These are phyloP conservation scores for Molossus molossus DNA, from an alignment of 2,797 vertebrate species.

Conservation along the genomic window DNA sequence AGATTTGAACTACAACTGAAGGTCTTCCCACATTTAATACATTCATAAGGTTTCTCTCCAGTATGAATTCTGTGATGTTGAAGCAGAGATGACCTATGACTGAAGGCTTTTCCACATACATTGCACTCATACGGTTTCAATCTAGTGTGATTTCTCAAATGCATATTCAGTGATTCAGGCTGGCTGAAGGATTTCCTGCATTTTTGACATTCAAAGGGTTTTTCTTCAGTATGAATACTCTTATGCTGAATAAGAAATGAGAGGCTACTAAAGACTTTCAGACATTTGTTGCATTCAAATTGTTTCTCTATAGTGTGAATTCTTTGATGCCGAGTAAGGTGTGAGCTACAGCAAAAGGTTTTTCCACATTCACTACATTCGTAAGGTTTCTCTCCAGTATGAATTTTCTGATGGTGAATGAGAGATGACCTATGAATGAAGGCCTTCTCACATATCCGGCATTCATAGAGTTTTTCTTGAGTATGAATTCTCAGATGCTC, in stretches of 20 bases:
- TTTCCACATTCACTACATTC: conserved; percentile 78
- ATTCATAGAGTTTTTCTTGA: conserved; percentile 82
- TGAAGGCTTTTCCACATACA: conserved; percentile 82
- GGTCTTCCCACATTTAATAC: conserved; percentile 80
- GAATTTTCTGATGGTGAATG: conserved; percentile 79
- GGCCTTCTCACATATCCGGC: conserved; percentile 79
- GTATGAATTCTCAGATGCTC: conserved; percentile 82
- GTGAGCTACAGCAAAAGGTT: conserved; percentile 78
- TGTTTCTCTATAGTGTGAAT: conserved; percentile 78
- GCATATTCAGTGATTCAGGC: conserved; percentile 76
- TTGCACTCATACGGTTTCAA: conserved; percentile 83
- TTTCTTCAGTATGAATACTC: conserved; percentile 82
- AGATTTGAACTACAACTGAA: conserved; percentile 81
- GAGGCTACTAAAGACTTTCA: conserved; percentile 79
- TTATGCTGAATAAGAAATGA: conserved; percentile 80
- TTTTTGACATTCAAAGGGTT: conserved; percentile 79
- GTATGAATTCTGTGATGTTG: conserved; percentile 81
- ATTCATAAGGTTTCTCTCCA: conserved; percentile 81
- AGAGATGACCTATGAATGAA: conserved; percentile 81
- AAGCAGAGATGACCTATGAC: conserved; percentile 78
- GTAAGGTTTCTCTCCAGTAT: conserved; percentile 79
- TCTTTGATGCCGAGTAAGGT: conserved; percentile 80
- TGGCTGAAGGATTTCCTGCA: conserved; percentile 80
- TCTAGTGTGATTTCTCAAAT: conserved; percentile 83
- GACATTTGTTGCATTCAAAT: conserved; percentile 77